phyloP scores from a whole-genome alignment of 2,113 vertebrate species.

The Scophthalmus maximus region DNA sequence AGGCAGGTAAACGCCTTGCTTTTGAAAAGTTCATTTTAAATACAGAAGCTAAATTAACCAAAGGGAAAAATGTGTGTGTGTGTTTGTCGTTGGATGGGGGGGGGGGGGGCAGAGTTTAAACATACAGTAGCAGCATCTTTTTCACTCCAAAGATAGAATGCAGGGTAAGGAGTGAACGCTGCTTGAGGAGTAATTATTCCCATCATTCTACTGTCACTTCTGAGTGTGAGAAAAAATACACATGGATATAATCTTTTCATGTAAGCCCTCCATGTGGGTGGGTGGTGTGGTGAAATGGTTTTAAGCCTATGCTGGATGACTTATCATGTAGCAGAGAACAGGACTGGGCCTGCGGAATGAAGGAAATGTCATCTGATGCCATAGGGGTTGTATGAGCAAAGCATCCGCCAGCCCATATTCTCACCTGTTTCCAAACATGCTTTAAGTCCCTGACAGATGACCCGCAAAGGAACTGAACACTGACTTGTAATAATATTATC shows the following conservation, averaged over 20 bases:
- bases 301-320: slow-evolving; percentile 59
- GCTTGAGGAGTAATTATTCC: slow-evolving; percentile 21
- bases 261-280: slow-evolving; percentile 64
- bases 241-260: slow-evolving; percentile 62
- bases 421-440: slow-evolving; percentile 48
- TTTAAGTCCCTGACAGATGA: slow-evolving; percentile 30
- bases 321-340: slow-evolving; percentile 65
- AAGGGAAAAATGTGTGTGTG: background rate
- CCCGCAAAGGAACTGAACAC: slow-evolving; percentile 45
- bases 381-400: slow-evolving; percentile 66
- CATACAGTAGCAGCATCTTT: slow-evolving; percentile 28
- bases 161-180: slow-evolving; percentile 28
- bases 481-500: slow-evolving; percentile 19
- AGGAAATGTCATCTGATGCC: slow-evolving; percentile 72
- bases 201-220: slow-evolving; percentile 54
- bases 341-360: slow-evolving; percentile 71
- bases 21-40: slow-evolving; percentile 8
- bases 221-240: slow-evolving; percentile 55
- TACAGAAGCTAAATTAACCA: background rate
- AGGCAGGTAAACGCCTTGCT: slow-evolving; percentile 9
- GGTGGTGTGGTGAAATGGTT: slow-evolving; percentile 66
- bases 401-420: slow-evolving; percentile 69
- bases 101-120: background rate
- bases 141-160: slow-evolving; percentile 17
- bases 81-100: no score